phyloP scores from a whole-genome alignment of 2,797 vertebrate species.

The Apogon hyalosoma region DNA sequence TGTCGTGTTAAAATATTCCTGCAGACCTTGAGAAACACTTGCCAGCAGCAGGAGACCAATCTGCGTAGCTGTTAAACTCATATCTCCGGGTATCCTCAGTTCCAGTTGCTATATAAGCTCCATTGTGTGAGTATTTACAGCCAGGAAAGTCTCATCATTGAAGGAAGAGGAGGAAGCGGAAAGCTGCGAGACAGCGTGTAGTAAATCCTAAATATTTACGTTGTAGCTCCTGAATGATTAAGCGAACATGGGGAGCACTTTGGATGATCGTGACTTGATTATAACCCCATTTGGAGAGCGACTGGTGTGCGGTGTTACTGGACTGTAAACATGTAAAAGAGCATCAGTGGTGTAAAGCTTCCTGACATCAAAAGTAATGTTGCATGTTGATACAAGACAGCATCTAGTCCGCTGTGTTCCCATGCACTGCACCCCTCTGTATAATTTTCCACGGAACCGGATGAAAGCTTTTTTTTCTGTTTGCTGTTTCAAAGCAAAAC shows the following conservation, averaged over 20 bases:
- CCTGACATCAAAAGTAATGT: slow-evolving; percentile 38
- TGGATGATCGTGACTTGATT: slow-evolving; percentile 49
- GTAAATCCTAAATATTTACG: slow-evolving; percentile 55
- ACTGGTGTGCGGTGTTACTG: slow-evolving; percentile 1
- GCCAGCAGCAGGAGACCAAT: slow-evolving; percentile 32
- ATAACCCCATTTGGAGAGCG: slow-evolving; percentile 15
- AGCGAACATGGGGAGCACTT: slow-evolving; percentile 9
- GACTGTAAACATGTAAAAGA: slow-evolving; percentile 28
- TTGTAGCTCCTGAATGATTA: slow-evolving; percentile 12
- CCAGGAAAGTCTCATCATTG: slow-evolving; percentile 12
- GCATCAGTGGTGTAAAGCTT: slow-evolving; percentile 37
- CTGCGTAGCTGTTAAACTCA: slow-evolving; percentile 3
- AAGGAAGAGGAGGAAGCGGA: slow-evolving; percentile 9
- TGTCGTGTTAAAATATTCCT: slow-evolving; percentile 25
- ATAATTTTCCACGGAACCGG: slow-evolving; percentile 5
- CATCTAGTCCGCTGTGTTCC: slow-evolving; percentile 9
- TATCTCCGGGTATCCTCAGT: slow-evolving; percentile 13
- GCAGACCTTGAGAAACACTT: slow-evolving; percentile 46
- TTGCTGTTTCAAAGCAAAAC: neutral
- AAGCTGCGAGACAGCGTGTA: slow-evolving; percentile 15
- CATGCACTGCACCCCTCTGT: neutral
- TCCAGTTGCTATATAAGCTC: slow-evolving; percentile 25
- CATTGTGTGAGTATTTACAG: slow-evolving; percentile 26
- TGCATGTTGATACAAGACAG: slow-evolving; percentile 22
- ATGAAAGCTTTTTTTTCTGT: neutral